phyloP scores from a whole-genome alignment of 1,140 invertebrate genomes.

The Calephelis virginiensis region DNA sequence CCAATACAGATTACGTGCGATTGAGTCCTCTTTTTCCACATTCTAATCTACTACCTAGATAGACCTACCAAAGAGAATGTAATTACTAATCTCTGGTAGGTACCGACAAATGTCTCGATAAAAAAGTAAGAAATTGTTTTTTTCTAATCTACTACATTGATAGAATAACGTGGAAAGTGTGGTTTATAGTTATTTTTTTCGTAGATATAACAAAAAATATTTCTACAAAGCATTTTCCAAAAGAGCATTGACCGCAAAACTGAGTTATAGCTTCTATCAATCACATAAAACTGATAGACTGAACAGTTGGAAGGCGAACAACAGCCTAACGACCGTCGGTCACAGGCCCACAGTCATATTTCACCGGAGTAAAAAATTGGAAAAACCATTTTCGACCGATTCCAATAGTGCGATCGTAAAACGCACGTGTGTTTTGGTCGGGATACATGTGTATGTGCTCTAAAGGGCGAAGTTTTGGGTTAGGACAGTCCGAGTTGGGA shows the following conservation, averaged over 20 bases:
- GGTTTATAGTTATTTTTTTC: too few species aligned
- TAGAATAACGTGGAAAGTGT: too few species aligned
- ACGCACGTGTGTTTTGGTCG: slow-evolving; percentile 60
- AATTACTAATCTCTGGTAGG: too few species aligned
- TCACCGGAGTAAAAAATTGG: slow-evolving; percentile 53
- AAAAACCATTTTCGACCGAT: slow-evolving; percentile 58
- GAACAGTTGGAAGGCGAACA: slow-evolving; percentile 28
- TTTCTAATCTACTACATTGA: too few species aligned
- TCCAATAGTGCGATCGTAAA: slow-evolving; percentile 69
- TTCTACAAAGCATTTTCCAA: slow-evolving; percentile 6
- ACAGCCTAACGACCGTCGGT: slow-evolving; percentile 39
- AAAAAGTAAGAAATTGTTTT: too few species aligned
- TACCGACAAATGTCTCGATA: too few species aligned
- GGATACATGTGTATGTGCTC: slow-evolving; percentile 56
- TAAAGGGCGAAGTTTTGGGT: slow-evolving; percentile 67
- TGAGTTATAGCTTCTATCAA: slow-evolving; percentile 37
- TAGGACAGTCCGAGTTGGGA: slow-evolving; percentile 56
- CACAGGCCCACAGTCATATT: slow-evolving; percentile 39
- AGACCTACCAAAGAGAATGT: too few species aligned
- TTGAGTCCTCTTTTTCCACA: too few species aligned
- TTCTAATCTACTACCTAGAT: too few species aligned
- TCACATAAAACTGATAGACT: slow-evolving; percentile 38
- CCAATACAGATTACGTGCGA: too few species aligned
- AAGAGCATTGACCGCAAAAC: slow-evolving; percentile 7
- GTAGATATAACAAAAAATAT: neutral